Conservation (phyloP, 2,797 vertebrate genomes). For the Silurus aristotelis region DNA sequence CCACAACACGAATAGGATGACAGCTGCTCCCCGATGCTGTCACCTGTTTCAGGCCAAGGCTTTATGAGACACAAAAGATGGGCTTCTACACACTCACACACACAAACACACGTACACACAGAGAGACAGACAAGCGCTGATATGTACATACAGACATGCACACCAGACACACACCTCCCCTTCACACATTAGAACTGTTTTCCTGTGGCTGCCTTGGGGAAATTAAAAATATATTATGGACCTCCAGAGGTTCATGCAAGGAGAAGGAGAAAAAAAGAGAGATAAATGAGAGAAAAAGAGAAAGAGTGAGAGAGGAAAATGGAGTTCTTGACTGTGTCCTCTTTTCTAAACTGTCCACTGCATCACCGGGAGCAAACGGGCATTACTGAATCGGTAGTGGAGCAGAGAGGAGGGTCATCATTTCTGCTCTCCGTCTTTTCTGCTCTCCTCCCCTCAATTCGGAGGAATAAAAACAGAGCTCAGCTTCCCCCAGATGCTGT, state of each 20-base stretch:
- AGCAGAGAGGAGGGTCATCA: conserved; percentile 47
- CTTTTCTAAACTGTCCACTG: conserved; percentile 67
- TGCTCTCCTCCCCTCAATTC: conserved; percentile 29
- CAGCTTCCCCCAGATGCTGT: conserved; percentile 45
- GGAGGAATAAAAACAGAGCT: conserved; percentile 31
- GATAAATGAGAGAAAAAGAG: conserved; percentile 57
- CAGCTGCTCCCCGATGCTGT: conserved; percentile 63
- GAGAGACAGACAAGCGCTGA: conserved; percentile 48
- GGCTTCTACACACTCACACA: conserved; percentile 46
- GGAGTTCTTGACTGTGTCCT: conserved; percentile 64
- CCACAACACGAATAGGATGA: conserved; percentile 49
- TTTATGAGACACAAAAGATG: conserved; percentile 20
- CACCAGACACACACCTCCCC: conserved; percentile 53
- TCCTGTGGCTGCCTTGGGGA: conserved; percentile 80
- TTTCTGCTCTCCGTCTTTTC: conserved; percentile 39
- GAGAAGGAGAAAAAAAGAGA: conserved; percentile 67
- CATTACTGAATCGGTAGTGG: conserved; percentile 57
- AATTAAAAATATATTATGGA: conserved; percentile 85
- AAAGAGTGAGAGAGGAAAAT: conserved; percentile 46
- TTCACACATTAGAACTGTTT: conserved; percentile 74
- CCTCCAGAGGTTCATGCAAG: conserved; percentile 73
- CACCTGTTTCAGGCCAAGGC: conserved; percentile 54
- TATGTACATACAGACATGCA: conserved; percentile 55
- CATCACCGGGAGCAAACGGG: conserved; percentile 48
- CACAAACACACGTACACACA: conserved; percentile 34